Base-by-base conservation (phyloP, 2,888 invertebrate species). In the Tipula unca region DNA sequence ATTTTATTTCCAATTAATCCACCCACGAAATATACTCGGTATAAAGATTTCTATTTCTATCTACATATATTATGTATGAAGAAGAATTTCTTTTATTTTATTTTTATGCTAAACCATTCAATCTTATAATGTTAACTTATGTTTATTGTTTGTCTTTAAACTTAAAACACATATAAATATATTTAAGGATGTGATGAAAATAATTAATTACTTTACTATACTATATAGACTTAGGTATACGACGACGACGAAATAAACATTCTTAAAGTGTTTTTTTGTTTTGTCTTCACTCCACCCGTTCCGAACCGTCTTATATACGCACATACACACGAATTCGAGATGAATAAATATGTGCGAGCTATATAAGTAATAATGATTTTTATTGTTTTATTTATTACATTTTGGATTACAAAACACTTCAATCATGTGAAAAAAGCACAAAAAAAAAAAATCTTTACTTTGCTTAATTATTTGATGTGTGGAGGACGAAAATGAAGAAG, bases 141-240 rank as follows among this genome's bases (percentile, higher is more conserved):
- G 69, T 69, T 25, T 69, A 69, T 69, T 69, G 25, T 69, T 20
- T 69, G 69, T 25, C 69, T 69, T 69, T 25, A 69, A 69, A 69
- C 69, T 69, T 69, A 69, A 25, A 54, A 20, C 48, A 54, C 5
- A 54, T 54, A 54, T 54, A 54, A 17, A 54, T 54, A 54, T 54
- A 54, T 54, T 54, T 54, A 17, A 25, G 69, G 25, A 69, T 69
- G 69, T 69, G 69, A 69, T 69, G 69, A 69, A 69, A 69, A 69
- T 69, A 69, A 69, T 69, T 69, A 69, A 69, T 69, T 69, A 69
- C 69, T 69, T 69, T n/a, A n/a, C n/a, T n/a, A n/a, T n/a, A n/a
- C 69, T 69, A 10, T 69, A n/a, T 48, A 14, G n/a, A 48, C 39
- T 39, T 10, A 48, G 17, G 6, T 17, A 25, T 25, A 17, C 17